These are phyloP conservation scores for Oreochromis niloticus DNA, from an alignment of 2,113 vertebrate genomes.

Conservation along the genomic window DNA sequence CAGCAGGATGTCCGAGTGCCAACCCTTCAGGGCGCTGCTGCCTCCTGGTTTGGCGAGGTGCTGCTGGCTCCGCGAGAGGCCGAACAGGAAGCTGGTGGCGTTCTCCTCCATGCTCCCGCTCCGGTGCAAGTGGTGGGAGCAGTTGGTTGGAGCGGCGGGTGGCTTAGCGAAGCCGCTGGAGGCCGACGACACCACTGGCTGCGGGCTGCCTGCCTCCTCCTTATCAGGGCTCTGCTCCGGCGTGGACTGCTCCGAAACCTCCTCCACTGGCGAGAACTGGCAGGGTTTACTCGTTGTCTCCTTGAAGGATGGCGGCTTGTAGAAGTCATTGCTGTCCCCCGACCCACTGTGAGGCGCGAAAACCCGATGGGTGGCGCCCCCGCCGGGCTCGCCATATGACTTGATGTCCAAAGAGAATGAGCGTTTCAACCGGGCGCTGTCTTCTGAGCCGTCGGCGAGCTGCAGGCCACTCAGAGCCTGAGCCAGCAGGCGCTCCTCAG, in stretches of 20 bases:
- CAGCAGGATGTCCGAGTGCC: constrained; percentile 91
- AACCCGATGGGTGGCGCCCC: constrained; percentile 44
- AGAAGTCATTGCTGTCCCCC: constrained; percentile 74
- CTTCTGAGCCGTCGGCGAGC: constrained; percentile 76
- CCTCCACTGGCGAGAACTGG: constrained; percentile 90
- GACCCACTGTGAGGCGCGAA: constrained; percentile 42
- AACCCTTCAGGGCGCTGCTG: constrained; percentile 81
- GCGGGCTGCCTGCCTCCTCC: constrained; percentile 63
- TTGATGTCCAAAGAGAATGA: constrained; percentile 95
- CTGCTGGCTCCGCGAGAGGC: constrained; percentile 86
- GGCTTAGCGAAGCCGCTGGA: constrained; percentile 38
- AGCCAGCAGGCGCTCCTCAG: constrained; percentile 71
- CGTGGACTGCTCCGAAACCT: constrained; percentile 87
- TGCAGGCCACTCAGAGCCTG: constrained; percentile 80
- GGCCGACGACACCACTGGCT: not conserved
- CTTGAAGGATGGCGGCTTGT: constrained; percentile 71
- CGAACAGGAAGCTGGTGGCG: constrained; percentile 77
- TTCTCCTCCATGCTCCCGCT: constrained; percentile 88
- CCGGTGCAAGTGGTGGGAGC: constrained; percentile 74
- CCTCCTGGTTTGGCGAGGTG: constrained; percentile 76
- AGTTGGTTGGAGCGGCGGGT: not conserved
- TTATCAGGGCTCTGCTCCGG: constrained; percentile 82
- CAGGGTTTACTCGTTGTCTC: constrained; percentile 78
- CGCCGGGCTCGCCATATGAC: constrained; percentile 63
- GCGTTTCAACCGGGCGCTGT: constrained; percentile 83